A percentile compares a stretch with the other conserved stretches of the same genome.
Evolutionary conservation across 2,113 vertebrate genomes (phyloP).

Genomic region (Pterophyllum scalare): DNA sequence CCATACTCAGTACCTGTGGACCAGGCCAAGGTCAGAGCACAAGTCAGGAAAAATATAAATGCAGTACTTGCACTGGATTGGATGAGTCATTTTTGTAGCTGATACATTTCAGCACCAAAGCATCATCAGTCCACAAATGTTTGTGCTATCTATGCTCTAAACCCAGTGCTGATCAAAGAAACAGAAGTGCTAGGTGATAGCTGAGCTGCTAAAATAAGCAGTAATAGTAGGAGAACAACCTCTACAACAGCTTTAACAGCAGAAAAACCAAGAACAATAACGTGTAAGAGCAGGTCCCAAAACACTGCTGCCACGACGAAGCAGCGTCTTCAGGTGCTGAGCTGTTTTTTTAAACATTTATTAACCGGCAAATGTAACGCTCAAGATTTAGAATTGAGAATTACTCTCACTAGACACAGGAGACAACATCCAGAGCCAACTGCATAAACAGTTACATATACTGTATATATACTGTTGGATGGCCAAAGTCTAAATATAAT

Average conservation of each 20-base stretch:
- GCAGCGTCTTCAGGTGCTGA: neutral
- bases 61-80: neutral
- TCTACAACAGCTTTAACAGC: neutral
- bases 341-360: neutral
- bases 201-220: neutral
- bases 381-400: neutral
- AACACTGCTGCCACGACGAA: neutral
- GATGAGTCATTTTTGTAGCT: neutral
- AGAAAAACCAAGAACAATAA: neutral
- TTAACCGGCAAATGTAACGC: fast-evolving
- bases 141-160: neutral
- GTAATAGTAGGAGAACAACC: neutral
- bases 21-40: slow-evolving; percentile 42
- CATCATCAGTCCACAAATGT: neutral
- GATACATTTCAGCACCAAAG: neutral
- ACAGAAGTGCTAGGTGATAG: fast-evolving
- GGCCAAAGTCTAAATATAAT: neutral
- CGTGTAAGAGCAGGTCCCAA: neutral
- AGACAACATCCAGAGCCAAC: neutral
- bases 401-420: neutral
- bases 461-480: neutral
- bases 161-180: neutral
- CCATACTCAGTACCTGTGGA: neutral
- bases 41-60: neutral
- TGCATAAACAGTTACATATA: neutral